A percentile compares a stretch with the other conserved stretches of the same genome.
These are phyloP conservation scores for Pteropus rufus DNA, from an alignment of 2,797 vertebrate species.

Conservation along the genomic window DNA sequence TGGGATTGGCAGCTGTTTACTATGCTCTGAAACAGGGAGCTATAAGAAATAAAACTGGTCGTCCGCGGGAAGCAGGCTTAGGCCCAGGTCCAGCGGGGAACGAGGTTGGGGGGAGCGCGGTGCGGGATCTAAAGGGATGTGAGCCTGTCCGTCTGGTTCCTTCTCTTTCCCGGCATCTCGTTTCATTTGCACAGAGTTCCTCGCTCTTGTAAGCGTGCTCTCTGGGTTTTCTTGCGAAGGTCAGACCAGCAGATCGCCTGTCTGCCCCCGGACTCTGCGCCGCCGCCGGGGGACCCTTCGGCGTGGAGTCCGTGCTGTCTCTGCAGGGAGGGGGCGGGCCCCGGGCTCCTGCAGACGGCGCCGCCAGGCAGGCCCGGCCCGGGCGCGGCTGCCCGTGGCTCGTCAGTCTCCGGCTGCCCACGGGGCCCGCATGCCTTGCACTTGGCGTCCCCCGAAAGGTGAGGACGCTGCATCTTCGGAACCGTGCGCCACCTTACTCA, in stretches of 20 bases:
- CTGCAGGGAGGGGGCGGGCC: neutral
- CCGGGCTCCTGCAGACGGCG: neutral
- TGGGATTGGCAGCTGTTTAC: neutral
- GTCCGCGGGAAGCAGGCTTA: neutral
- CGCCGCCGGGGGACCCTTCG: rapidly evolving
- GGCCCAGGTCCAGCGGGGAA: neutral
- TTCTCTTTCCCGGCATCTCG: neutral
- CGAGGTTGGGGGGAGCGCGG: neutral
- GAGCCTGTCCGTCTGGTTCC: rapidly evolving
- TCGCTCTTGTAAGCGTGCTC: neutral
- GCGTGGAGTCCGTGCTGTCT: neutral
- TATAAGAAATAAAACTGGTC: neutral
- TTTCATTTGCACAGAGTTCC: neutral
- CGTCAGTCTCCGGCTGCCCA: neutral
- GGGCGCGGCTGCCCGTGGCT: too few relatives aligned
- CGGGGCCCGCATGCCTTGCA: rapidly evolving
- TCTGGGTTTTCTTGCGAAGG: neutral
- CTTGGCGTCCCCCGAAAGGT: rapidly evolving
- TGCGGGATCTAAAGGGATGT: too few relatives aligned
- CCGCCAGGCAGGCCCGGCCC: too few relatives aligned
- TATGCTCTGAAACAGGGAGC: neutral
- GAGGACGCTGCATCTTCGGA: neutral
- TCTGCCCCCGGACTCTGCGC: rapidly evolving
- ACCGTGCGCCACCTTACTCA: neutral
- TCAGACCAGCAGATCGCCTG: neutral